These are phyloP conservation scores for Drosophila borealis DNA, from an alignment of 2,888 invertebrate genomes.

Conservation along the genomic window DNA sequence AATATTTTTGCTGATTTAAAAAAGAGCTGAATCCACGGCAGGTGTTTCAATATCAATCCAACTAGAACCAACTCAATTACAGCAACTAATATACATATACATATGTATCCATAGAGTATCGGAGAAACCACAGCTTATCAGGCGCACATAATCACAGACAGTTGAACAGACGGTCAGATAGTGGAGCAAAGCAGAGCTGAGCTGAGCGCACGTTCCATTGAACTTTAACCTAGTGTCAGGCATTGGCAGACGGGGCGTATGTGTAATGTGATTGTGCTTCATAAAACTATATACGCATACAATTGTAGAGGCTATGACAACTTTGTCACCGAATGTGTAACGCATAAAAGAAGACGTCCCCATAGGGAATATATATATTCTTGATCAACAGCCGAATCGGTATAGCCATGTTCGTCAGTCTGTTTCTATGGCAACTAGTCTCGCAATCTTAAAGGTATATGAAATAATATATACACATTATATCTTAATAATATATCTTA, in stretches of 20 bases:
- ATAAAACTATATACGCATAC: slow-evolving; percentile 39
- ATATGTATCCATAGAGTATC: slow-evolving; percentile 14
- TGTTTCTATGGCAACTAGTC: too few species aligned
- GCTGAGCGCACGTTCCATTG: slow-evolving; percentile 45
- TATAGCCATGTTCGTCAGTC: too few species aligned
- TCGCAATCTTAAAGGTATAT: too few species aligned
- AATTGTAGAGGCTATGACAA: slow-evolving; percentile 4
- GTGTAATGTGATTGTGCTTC: slow-evolving; percentile 46
- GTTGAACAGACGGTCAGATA: slow-evolving; percentile 10
- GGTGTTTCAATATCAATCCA: slow-evolving; percentile 12
- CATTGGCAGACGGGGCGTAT: slow-evolving; percentile 60
- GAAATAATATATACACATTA: too few species aligned
- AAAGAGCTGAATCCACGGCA: neutral
- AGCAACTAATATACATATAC: neutral
- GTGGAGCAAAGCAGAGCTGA: neutral
- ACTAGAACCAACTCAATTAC: slow-evolving; percentile 10
- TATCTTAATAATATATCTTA: too few species aligned
- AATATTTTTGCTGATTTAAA: neutral
- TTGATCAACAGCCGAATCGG: too few species aligned
- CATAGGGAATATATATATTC: too few species aligned
- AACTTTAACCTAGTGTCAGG: slow-evolving; percentile 65
- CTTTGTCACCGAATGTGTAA: neutral
- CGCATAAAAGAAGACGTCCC: neutral
- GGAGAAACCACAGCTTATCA: slow-evolving; percentile 34
- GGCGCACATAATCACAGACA: slow-evolving; percentile 22